Evolutionary conservation across 2,888 invertebrate genomes (phyloP), one percentile per base, ranked within the genome.

Genomic region (Pseudococcus longispinus): DNA sequence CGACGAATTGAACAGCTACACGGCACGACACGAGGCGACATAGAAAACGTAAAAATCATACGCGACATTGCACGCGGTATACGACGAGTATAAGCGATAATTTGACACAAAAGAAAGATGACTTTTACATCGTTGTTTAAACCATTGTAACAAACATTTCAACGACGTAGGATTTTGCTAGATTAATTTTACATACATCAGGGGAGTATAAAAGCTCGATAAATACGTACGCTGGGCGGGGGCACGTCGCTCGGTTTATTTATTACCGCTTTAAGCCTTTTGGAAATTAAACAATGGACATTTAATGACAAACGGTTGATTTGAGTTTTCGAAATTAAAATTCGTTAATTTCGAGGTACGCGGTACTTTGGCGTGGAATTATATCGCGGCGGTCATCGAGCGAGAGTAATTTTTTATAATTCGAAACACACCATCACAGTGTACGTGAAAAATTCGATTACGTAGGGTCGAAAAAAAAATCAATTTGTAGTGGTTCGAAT

Each of bases 151-250:
- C 83, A 51, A 51, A 55, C 60, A 42, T 51, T 46, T 60, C 37
- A 83, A 83, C 42, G 51, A 51, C 9, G 55, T 15, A 8, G 83
- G 60, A 83, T 83, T 83, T 83, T 23, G 20, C 51, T 44, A 51
- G 60, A 55, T 55, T 51, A 60, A 83, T 51, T 55, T 55, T 32
- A 83, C 83, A 83, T 18, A 51, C 82, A 51, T 37, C 37, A 37
- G 37, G 37, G 37, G 20, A 23, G 51, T 82, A 51, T 20, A 29
- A 55, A 83, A 83, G 42, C 51, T 83, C 83, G 29, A 83, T 29
- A 70, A 70, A 8, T 29, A 70, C 26, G 18, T 70, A 70, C 18
- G 29, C 29, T 70, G 15, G 37, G 37, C 18, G 15, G 18, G 18
- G 29, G 29, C 70, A 70, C 29, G 70, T 29, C 29, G 70, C 29